Evolutionary conservation across 2,888 invertebrate species (phyloP).

Genomic region (Agrypnus murinus): DNA sequence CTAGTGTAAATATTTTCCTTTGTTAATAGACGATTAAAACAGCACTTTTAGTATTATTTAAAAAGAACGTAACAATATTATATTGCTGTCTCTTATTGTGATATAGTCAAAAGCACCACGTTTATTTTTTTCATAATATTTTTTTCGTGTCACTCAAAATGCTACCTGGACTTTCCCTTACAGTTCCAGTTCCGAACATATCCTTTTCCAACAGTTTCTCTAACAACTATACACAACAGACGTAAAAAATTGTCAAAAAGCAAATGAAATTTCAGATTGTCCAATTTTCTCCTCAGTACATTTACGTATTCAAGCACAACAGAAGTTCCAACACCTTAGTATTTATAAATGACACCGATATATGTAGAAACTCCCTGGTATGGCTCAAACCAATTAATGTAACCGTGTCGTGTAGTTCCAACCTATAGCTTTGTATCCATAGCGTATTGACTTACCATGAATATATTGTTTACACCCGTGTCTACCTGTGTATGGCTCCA

Average conservation of each 20-base stretch:
- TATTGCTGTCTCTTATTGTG: no score
- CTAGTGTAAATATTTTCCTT: no score
- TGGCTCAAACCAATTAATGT: no score
- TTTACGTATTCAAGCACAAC: no score
- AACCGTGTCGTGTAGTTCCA: conserved; percentile 51
- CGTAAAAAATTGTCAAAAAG: conserved; percentile 36
- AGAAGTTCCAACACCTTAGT: conserved; percentile 11
- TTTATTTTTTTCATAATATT: conserved; percentile 1
- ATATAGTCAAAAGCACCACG: conserved; percentile 15
- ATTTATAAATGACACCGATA: conserved; percentile 5
- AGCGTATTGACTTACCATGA: no score
- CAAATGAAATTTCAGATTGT: conserved; percentile 1
- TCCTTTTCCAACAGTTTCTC: conserved; percentile 12
- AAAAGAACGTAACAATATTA: no score
- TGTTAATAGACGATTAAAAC: no score
- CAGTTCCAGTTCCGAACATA: no score
- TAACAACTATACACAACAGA: not conserved
- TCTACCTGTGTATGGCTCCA: conserved; percentile 65
- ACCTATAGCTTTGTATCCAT: conserved; percentile 56
- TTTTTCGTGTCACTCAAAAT: not conserved
- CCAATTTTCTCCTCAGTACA: not conserved
- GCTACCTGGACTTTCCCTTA: conserved; percentile 11
- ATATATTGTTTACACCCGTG: no score
- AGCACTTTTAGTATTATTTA: no score
- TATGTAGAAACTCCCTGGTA: conserved; percentile 39